phyloP scores from a whole-genome alignment of 2,888 invertebrate genomes.

The Brachypalpus laphriformis region DNA sequence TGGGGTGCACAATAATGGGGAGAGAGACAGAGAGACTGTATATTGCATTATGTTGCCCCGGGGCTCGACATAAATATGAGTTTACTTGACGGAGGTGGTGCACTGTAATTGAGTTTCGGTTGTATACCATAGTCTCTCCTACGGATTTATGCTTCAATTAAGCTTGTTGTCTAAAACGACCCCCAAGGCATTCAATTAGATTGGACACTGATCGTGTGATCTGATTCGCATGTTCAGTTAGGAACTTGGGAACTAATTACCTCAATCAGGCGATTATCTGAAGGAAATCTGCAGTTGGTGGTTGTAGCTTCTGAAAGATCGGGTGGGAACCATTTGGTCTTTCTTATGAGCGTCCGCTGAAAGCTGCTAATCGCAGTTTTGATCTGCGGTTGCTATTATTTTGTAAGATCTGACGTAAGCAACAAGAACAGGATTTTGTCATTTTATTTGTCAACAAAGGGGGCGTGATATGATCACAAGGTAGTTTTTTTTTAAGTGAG shows the following conservation, averaged over 20 bases:
- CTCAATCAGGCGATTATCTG: neutral
- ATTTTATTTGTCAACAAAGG: no score
- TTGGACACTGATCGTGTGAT: conserved; percentile 40
- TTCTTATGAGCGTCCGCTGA: no score
- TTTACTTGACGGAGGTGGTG: conserved; percentile 7
- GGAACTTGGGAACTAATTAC: neutral
- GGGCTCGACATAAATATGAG: conserved; percentile 1
- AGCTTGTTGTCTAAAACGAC: conserved; percentile 20
- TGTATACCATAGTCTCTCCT: neutral
- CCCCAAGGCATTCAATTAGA: conserved; percentile 18
- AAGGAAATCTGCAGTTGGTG: neutral
- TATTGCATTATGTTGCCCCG: conserved; percentile 38
- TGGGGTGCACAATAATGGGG: neutral
- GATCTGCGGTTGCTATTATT: no score
- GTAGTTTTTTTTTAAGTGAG: no score
- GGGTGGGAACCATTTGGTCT: neutral
- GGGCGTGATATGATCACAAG: no score
- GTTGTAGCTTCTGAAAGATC: neutral
- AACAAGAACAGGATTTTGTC: no score
- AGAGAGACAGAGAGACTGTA: neutral
- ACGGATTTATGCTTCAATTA: conserved; percentile 32
- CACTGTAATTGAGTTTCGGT: conserved; percentile 26
- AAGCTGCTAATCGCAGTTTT: no score
- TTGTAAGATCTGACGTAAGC: no score
- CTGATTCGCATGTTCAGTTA: conserved; percentile 7